phyloP scores from a whole-genome alignment of 2,888 invertebrate species.

The Napeogenes inachia region DNA sequence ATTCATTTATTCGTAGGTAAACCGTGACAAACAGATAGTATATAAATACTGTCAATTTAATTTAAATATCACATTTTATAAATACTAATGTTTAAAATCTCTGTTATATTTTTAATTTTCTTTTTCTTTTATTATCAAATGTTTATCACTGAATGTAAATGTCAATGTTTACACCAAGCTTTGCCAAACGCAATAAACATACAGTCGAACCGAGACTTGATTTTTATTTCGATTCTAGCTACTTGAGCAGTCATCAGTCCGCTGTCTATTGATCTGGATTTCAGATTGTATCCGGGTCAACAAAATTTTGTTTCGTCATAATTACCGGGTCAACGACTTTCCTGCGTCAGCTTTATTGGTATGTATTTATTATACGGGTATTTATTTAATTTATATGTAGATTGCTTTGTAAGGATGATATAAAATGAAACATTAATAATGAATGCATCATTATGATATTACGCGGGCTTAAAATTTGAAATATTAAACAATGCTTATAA shows the following conservation, averaged over 20 bases:
- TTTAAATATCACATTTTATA: too few relatives aligned
- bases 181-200: slow-evolving; percentile 61
- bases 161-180: slow-evolving; percentile 44
- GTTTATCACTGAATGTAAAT: slow-evolving; percentile 25
- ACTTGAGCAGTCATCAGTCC: slow-evolving; percentile 39
- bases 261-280: slow-evolving; percentile 44
- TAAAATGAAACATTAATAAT: too few relatives aligned
- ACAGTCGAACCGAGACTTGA: slow-evolving; percentile 44
- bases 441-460: too few relatives aligned
- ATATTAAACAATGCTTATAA: too few relatives aligned
- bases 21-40: too few relatives aligned
- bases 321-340: slow-evolving; percentile 28
- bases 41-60: too few relatives aligned
- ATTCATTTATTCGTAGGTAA: too few relatives aligned
- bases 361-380: slow-evolving; percentile 13
- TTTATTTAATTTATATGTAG: too few relatives aligned
- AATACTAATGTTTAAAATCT: neutral
- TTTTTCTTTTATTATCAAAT: slow-evolving; percentile 28
- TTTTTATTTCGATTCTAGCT: slow-evolving; percentile 52
- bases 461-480: too few relatives aligned
- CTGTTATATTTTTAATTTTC: too few relatives aligned
- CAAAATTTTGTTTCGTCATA: slow-evolving; percentile 32
- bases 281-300: slow-evolving; percentile 44
- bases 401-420: too few relatives aligned
- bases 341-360: slow-evolving; percentile 27